Conservation (phyloP, 2,888 invertebrate genomes). For the Galerucella calmariensis region DNA sequence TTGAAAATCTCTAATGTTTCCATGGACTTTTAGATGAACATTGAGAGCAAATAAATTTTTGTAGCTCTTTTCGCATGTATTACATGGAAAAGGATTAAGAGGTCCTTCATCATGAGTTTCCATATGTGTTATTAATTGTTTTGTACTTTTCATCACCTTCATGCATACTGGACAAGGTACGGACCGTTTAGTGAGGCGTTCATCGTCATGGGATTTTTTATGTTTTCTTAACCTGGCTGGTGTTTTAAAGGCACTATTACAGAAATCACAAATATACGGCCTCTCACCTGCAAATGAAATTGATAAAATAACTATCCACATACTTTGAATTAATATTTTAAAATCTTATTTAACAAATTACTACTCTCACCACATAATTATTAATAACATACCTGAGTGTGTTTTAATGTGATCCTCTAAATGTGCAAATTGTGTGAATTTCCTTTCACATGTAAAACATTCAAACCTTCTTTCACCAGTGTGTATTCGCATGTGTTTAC, state of each 20-base stretch:
- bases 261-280: conserved; percentile 58
- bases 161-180: conserved; percentile 55
- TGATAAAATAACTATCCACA: not conserved
- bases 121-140: conserved; percentile 55
- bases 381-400: conserved; percentile 53
- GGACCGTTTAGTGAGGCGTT: conserved; percentile 49
- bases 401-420: conserved; percentile 60
- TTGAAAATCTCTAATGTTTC: conserved; percentile 52
- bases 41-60: conserved; percentile 53
- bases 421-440: conserved; percentile 60
- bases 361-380: not conserved
- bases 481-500: conserved; percentile 60
- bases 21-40: conserved; percentile 54
- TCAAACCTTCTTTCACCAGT: conserved; percentile 58
- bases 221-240: conserved; percentile 58
- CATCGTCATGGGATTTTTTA: conserved; percentile 54
- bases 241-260: conserved; percentile 59
- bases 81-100: conserved; percentile 55
- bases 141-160: conserved; percentile 54
- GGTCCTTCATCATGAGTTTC: conserved; percentile 53
- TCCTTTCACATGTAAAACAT: conserved; percentile 57
- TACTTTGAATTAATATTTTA: too few relatives aligned
- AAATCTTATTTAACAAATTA: too few relatives aligned
- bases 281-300: conserved; percentile 50
- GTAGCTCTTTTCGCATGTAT: conserved; percentile 56